These are phyloP conservation scores for Furcula furcula DNA, from an alignment of 2,888 invertebrate species.

Conservation along the genomic window DNA sequence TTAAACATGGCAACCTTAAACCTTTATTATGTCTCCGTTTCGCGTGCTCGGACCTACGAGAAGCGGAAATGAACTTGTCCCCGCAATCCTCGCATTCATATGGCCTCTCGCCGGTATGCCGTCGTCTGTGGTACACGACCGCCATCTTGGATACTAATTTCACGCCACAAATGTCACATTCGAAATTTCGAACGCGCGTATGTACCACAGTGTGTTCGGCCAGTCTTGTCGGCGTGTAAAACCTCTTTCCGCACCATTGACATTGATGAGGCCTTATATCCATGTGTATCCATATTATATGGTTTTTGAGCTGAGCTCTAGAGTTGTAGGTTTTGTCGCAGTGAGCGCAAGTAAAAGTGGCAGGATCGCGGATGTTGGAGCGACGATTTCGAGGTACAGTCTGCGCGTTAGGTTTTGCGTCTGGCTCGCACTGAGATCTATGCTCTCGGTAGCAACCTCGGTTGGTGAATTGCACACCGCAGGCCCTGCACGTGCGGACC, in stretches of 20 bases:
- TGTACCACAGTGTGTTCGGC: slow-evolving; percentile 79
- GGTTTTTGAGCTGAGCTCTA: slow-evolving; percentile 66
- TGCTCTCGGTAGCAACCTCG: slow-evolving; percentile 66
- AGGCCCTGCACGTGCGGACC: slow-evolving; percentile 60
- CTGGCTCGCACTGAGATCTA: slow-evolving; percentile 60
- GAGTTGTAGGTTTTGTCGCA: slow-evolving; percentile 62
- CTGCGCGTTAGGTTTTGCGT: slow-evolving; percentile 55
- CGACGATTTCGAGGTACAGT: slow-evolving; percentile 47
- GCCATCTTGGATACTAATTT: slow-evolving; percentile 72
- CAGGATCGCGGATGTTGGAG: slow-evolving; percentile 64
- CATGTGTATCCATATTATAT: slow-evolving; percentile 76
- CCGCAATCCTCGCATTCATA: slow-evolving; percentile 69
- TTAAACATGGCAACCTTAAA: slow-evolving; percentile 41
- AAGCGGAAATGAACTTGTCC: slow-evolving; percentile 65
- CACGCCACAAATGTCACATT: slow-evolving; percentile 76
- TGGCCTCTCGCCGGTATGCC: slow-evolving; percentile 73
- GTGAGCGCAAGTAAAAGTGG: slow-evolving; percentile 62
- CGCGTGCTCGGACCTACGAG: slow-evolving; percentile 64
- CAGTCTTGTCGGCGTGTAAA: slow-evolving; percentile 73
- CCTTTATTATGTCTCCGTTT: slow-evolving; percentile 68
- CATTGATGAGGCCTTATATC: slow-evolving; percentile 74
- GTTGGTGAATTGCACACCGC: slow-evolving; percentile 62
- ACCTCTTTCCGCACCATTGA: slow-evolving; percentile 74
- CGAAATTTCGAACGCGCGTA: slow-evolving; percentile 74
- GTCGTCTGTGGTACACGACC: slow-evolving; percentile 65